Base-by-base conservation (phyloP, 1,140 invertebrate species). In the Ephestia elutella region DNA sequence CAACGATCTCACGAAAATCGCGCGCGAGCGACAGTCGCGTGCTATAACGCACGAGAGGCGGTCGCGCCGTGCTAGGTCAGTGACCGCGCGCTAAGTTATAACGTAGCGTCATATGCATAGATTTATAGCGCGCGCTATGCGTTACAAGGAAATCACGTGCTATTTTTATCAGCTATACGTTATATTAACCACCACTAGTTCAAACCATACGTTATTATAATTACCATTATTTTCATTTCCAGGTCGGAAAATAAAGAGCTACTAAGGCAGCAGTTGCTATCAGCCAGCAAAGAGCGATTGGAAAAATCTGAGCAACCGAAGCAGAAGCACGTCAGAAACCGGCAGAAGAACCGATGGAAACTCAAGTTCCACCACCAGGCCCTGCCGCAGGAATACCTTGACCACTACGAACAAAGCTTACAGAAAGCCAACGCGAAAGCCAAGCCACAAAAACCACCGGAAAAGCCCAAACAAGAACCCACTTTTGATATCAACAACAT, bases 311-410 rank as follows among this genome's bases (percentile, higher is more conserved):
- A 82, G 18, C 63, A 66, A 10, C 63, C 82, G 0, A 80, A 81
- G 56, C 70, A 63, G 11, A 85, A 85, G 49, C 78, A 81, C 57
- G 59, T 64, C 8, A 68, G 92, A 13, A 91, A 90, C 48, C 87
- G 92, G 17, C 90, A 92, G 72, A 93, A 92, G 79, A 91, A 92
- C 44, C 84, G 93, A 62, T 93, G 94, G 90, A 95, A 95, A 74
- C 84, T 95, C 8, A 94, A 95, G 70, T 95, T 95, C 70, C 94
- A 96, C 68, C 94, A 95, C 69, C 94, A 95, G 76, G 94, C 94
- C 0, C 76, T 95, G 44, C 94, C 94, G 0, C 92, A 93, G 0
- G 94, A 95, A 69, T 95, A 95, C 67, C 87, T 95, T 30, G 93
- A 94, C 70, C 94, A 95, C 71, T 95, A 94, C 84, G 94, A 94